Evolutionary conservation across 2,113 vertebrate genomes (phyloP), one percentile per base, ranked within the genome.

Genomic region (Chunga burmeisteri): DNA sequence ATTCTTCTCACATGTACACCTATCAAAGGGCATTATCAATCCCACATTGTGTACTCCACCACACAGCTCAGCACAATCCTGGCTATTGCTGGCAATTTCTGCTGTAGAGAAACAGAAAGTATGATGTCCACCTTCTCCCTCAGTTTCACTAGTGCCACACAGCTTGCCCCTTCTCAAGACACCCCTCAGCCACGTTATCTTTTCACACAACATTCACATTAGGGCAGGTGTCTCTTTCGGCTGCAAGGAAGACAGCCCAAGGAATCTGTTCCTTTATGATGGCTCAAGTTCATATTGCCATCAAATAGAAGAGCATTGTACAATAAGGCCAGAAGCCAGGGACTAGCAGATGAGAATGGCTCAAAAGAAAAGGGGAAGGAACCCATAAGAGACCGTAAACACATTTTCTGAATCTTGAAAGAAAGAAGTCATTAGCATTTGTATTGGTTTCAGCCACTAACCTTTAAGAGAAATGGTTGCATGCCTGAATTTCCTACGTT

Each of bases 361-460:
- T 88, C 38, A 78, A 61, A 85, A 85, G 46, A 61, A 65, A 77
- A 81, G 32, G 6, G 21, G 19, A 46, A 84, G 23, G 66, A 44
- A 75, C 8, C 30, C 91, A 62, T 83, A 40, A 70, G 16, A 91
- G 42, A 86, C 50, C 25, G 63, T n/a, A 46, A 90, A 70, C 5
- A 59, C 44, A 42, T 29, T 11, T 42, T 70, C 70, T 77, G 18
- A 81, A 53, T 49, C 47, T 52, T 85, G n/a, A 71, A 91, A 80
- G 40, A 75, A 93, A 93, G 18, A 61, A 97, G 74, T 38, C 82
- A 72, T 94, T 90, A 95, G 66, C 78, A 88, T 85, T 95, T 94
- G 86, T 42, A 13, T 13, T 40, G 20, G 50, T 86, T 79, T 96
- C 90, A 36, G 81, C 22, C 94, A 94, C 67, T 70, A 85, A 81